Evolutionary conservation across 2,888 invertebrate species (phyloP).

Genomic region (Aromia moschata): DNA sequence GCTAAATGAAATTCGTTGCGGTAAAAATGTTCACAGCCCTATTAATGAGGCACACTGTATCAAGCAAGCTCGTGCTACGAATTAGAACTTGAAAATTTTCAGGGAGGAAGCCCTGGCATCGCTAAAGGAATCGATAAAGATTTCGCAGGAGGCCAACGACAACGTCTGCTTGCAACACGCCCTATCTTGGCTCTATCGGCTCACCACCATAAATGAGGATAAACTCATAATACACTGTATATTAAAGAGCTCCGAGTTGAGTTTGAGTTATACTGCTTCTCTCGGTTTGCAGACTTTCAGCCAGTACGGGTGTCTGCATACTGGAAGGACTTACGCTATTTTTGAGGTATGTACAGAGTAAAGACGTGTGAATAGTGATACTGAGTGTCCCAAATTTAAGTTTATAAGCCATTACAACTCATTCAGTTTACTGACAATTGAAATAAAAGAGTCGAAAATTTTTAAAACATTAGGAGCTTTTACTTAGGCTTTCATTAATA

Average conservation of each 20-base stretch:
- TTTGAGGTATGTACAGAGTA: conserved; percentile 67
- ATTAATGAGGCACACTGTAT: no score
- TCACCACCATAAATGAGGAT: conserved; percentile 67
- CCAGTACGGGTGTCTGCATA: conserved; percentile 77
- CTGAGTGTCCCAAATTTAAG: no score
- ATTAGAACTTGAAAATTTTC: no score
- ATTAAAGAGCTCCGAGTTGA: conserved; percentile 73
- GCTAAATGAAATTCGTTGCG: no score
- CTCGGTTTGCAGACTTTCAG: conserved; percentile 80
- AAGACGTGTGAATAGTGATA: no score
- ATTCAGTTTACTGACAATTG: no score
- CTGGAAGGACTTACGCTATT: conserved; percentile 73
- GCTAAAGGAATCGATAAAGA: conserved; percentile 85
- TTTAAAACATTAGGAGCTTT: no score
- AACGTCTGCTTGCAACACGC: conserved; percentile 86
- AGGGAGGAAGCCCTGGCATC: conserved; percentile 82
- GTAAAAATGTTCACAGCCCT: no score
- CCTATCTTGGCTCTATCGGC: conserved; percentile 81
- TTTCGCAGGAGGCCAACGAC: conserved; percentile 89
- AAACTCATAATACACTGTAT: conserved; percentile 75
- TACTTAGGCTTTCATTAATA: no score
- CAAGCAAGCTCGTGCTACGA: no score
- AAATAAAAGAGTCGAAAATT: no score
- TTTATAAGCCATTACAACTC: no score
- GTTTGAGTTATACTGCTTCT: conserved; percentile 76